Evolutionary conservation across 2,113 vertebrate species (phyloP), one percentile per base, ranked within the genome.

Genomic region (Gymnarchus niloticus): DNA sequence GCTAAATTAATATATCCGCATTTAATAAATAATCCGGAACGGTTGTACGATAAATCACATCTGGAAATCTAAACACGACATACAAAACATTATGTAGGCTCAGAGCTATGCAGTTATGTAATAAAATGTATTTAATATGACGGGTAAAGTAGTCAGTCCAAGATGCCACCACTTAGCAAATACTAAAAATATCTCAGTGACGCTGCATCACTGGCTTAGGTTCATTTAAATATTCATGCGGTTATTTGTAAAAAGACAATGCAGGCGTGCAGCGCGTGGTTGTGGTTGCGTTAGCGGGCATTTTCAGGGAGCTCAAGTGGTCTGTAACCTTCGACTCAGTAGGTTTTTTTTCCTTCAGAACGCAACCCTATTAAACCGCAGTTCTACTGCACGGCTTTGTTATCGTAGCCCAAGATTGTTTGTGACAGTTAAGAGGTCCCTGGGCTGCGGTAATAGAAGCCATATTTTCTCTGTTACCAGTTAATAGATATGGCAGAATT

Each of bases 401-500:
- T 89, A 89, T 92, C 87, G 87, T 90, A 87, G 88, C 91, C 89
- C 87, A 90, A 95, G 94, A 97, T 97, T 96, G 95, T 92, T 95
- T 95, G 93, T 95, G 94, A 96, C 97, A 97, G 95, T 94, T 96
- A 97, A 97, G 96, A 96, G 94, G 96, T 95, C 94, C 96, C 93
- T 78, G 87, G 93, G 94, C 92, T 93, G 93, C 92, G 85, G 94
- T 94, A 95, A 95, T 94, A 93, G 93, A 93, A 91, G 92, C 94
- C 94, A 96, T 96, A 96, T 97, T 96, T 96, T 95, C 89, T 90
- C 90, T 84, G 85, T 83, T 78, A 87, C 78, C 94, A 93, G 91
- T 93, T 97, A 98, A 98, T 96, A 96, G 95, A 96, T 93, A 95
- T 85, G 92, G 92, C 93, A 94, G 95, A 97, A 97, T 98, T 94